These are phyloP conservation scores for Nannoperca australis DNA, from an alignment of 2,797 vertebrate genomes.

Conservation along the genomic window DNA sequence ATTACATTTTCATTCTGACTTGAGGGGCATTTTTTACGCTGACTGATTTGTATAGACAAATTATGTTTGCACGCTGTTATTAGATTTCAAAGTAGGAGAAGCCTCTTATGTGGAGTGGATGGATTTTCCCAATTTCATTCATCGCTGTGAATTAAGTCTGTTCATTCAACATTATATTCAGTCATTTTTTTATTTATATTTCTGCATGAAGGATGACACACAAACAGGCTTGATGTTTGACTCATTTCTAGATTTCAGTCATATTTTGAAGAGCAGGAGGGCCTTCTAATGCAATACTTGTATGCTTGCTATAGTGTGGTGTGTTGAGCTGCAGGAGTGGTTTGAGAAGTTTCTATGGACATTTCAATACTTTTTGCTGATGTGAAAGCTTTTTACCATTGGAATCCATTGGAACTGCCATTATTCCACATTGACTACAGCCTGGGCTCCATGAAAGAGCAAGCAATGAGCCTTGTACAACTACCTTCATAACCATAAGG, in stretches of 20 bases:
- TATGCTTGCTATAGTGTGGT: neutral
- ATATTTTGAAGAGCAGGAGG: neutral
- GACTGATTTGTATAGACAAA: slow-evolving; percentile 37
- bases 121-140: slow-evolving; percentile 37
- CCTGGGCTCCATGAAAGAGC: neutral
- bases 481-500: neutral
- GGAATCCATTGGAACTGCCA: neutral
- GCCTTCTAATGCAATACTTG: neutral
- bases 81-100: slow-evolving; percentile 21
- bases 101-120: slow-evolving; percentile 33
- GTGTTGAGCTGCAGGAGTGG: neutral
- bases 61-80: slow-evolving; percentile 28
- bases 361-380: neutral
- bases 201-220: neutral
- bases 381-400: neutral
- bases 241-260: neutral
- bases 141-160: neutral
- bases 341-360: neutral
- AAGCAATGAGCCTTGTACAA: neutral
- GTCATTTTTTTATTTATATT: slow-evolving; percentile 6
- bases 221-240: neutral
- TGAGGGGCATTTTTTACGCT: slow-evolving; percentile 26
- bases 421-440: neutral
- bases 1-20: slow-evolving; percentile 44
- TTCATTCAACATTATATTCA: neutral